These are phyloP conservation scores for Pimephales promelas DNA, from an alignment of 2,113 vertebrate genomes.

Conservation along the genomic window DNA sequence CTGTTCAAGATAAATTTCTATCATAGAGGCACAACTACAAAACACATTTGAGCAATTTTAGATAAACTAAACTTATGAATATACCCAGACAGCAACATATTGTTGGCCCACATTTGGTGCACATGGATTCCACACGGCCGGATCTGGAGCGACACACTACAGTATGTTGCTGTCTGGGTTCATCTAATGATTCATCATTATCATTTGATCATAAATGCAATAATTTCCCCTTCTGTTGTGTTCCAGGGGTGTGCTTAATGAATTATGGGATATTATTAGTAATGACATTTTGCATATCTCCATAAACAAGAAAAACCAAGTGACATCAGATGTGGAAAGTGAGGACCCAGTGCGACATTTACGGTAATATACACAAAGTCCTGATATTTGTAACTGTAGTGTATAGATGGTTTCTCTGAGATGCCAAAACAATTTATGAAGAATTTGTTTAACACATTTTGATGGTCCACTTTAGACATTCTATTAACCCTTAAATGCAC, in stretches of 20 bases:
- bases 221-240: not conserved
- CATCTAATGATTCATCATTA: not conserved
- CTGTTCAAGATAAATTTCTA: not conserved
- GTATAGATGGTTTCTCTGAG: not conserved
- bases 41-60: not conserved
- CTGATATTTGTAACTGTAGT: not conserved
- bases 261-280: constrained; percentile 6
- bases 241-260: not conserved
- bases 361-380: not conserved
- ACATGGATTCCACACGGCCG: too few relatives aligned
- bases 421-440: not conserved
- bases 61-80: not conserved
- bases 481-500: too few relatives aligned
- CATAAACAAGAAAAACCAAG: not conserved
- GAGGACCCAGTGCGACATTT: not conserved
- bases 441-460: too few relatives aligned
- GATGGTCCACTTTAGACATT: too few relatives aligned
- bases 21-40: not conserved
- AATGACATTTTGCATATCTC: not conserved
- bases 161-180: too few relatives aligned
- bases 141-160: too few relatives aligned
- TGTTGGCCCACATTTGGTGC: too few relatives aligned
- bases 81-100: too few relatives aligned
- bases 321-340: not conserved
- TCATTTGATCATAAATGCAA: not conserved